Evolutionary conservation across 2,797 vertebrate genomes (phyloP).

Genomic region (Bradypus variegatus): DNA sequence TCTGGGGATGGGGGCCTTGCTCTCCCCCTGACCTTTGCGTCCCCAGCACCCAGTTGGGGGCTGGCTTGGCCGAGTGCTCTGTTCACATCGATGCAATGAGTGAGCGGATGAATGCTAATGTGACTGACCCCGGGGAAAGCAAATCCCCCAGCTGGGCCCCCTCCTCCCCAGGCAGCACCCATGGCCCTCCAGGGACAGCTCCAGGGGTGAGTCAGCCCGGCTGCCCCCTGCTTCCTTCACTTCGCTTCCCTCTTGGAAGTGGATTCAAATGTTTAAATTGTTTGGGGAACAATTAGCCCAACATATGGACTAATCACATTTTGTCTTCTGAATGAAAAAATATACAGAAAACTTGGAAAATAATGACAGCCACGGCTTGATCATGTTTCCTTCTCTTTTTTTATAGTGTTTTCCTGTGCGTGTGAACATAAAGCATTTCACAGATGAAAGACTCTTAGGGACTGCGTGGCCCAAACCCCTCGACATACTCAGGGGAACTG

Average conservation of each 20-base stretch:
- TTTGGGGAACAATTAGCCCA: constrained; percentile 58
- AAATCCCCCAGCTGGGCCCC: background rate
- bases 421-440: background rate
- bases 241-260: constrained; percentile 34
- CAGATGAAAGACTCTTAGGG: background rate
- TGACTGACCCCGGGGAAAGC: background rate
- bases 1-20: background rate
- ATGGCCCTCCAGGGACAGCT: too few species aligned
- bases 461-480: background rate
- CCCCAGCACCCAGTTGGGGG: background rate
- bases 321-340: constrained; percentile 50
- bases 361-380: background rate
- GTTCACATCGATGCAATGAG: background rate
- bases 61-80: background rate
- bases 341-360: constrained; percentile 47
- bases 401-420: background rate
- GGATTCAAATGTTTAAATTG: constrained; percentile 47
- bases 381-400: background rate
- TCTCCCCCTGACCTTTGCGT: rapidly evolving
- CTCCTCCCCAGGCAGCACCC: background rate
- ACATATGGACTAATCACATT: constrained; percentile 54
- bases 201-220: background rate
- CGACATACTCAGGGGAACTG: background rate
- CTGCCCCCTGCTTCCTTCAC: background rate
- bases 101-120: background rate